Evolutionary conservation across 1,140 invertebrate species (phyloP), one percentile per base, ranked within the genome.

Genomic region (Sinonovacula constricta): DNA sequence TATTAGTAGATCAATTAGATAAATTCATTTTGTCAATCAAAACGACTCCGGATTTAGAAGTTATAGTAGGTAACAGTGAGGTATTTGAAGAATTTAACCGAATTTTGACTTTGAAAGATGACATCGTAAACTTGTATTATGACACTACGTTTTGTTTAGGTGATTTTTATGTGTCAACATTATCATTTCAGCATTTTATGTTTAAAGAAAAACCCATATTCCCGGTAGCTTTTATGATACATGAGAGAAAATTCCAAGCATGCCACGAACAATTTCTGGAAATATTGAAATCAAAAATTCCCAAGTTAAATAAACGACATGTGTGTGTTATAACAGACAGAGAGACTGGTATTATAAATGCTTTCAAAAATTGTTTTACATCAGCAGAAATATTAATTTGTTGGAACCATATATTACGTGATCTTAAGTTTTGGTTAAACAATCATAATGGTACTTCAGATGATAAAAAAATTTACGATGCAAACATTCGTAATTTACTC

Each of bases 121-220:
- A 24, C 12, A 24, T 22, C 24, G 36, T 74, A 3, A 30, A 49
- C 22, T 5, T 63, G 15, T 53, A 53, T 49, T 74, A 63, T 63
- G 59, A 74, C 26, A 74, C 56, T 45, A 72, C 69, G 3, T 72
- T 72, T 51, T 54, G 54, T 70, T 36, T 72, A 51, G 69, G 69
- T 2, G 69, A 72, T 72, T 72, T 62, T 62, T 72, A 72, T 33
- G 69, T 72, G 12, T 62, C 57, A 30, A 62, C 57, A 28, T 14
- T 62, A 24, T 33, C 57, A 12, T 24, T 60, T 36, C 56, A 62
- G 26, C 69, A 72, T 28, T 51, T 51, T 7, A 72, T 72, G 69
- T 72, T 72, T 62, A 28, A 62, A 28, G 57, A 62, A 49, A 62
- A 3, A 15, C 69, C 69, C 10, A 28, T 62, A 28, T 30, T 72